Conservation (phyloP, 2,888 invertebrate species). For the Agrochola lota region DNA sequence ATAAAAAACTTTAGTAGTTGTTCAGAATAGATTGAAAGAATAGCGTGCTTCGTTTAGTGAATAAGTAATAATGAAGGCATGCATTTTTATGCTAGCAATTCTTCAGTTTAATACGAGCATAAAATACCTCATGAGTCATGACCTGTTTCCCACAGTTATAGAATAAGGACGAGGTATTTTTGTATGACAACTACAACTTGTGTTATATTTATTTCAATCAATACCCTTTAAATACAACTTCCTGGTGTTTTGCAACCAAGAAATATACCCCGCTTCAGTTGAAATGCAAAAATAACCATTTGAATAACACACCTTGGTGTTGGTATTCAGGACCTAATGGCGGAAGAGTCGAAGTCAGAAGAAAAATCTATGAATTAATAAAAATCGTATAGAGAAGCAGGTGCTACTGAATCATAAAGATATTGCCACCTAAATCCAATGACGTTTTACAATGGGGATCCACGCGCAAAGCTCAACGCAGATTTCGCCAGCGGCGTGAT, state of each 20-base stretch:
- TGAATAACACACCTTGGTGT: neutral
- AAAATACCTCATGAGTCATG: conserved; percentile 12
- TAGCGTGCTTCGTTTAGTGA: conserved; percentile 20
- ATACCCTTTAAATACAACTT: neutral
- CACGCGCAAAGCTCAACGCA: too few species aligned
- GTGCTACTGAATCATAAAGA: too few species aligned
- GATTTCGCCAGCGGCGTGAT: too few species aligned
- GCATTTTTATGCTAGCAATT: conserved; percentile 7
- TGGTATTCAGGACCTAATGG: neutral
- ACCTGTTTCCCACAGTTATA: conserved; percentile 27
- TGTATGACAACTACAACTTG: neutral
- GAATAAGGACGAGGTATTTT: neutral
- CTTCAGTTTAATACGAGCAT: conserved; percentile 12
- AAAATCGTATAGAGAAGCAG: too few species aligned
- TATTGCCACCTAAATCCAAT: too few species aligned
- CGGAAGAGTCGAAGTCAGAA: too few species aligned
- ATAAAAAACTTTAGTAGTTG: neutral
- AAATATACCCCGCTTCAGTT: too few species aligned
- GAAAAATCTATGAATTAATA: too few species aligned
- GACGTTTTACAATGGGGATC: too few species aligned
- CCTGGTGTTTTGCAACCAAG: neutral
- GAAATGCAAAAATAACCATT: neutral
- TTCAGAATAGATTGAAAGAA: conserved; percentile 17
- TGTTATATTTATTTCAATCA: neutral
- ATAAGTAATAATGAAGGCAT: conserved; percentile 16